phyloP scores from a whole-genome alignment of 2,113 vertebrate genomes.

The Apus apus region DNA sequence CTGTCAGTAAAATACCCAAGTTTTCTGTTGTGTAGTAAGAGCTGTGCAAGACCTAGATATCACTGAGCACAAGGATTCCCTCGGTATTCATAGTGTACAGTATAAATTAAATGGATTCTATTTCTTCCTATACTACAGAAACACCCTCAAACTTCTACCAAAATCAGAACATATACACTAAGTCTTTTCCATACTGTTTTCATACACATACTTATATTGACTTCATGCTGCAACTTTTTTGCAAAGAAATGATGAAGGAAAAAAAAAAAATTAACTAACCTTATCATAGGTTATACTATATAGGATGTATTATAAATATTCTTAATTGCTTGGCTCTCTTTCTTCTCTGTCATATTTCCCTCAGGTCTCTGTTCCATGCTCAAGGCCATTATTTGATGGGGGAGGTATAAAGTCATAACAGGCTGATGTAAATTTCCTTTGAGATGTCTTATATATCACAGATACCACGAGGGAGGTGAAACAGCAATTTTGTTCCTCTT shows the following conservation, averaged over 20 bases:
- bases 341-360: conserved; percentile 61
- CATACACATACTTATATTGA: neutral
- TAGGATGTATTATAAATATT: conserved; percentile 66
- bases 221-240: neutral
- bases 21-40: neutral
- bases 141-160: neutral
- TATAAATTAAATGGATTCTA: neutral
- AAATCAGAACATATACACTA: neutral
- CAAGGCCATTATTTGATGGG: conserved; percentile 62
- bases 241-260: neutral
- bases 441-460: conserved; percentile 62
- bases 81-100: neutral
- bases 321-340: conserved; percentile 66
- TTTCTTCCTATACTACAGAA: neutral
- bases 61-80: neutral
- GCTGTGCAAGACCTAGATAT: neutral
- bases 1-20: neutral
- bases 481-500: conserved; percentile 47
- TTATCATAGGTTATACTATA: conserved; percentile 31
- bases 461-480: conserved; percentile 37
- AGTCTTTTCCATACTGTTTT: neutral
- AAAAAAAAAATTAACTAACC: conserved; percentile 5
- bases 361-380: conserved; percentile 57
- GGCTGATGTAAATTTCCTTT: conserved; percentile 69
- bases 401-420: conserved; percentile 62